These are phyloP conservation scores for Drepana falcataria DNA, from an alignment of 2,888 invertebrate species.

Conservation along the genomic window DNA sequence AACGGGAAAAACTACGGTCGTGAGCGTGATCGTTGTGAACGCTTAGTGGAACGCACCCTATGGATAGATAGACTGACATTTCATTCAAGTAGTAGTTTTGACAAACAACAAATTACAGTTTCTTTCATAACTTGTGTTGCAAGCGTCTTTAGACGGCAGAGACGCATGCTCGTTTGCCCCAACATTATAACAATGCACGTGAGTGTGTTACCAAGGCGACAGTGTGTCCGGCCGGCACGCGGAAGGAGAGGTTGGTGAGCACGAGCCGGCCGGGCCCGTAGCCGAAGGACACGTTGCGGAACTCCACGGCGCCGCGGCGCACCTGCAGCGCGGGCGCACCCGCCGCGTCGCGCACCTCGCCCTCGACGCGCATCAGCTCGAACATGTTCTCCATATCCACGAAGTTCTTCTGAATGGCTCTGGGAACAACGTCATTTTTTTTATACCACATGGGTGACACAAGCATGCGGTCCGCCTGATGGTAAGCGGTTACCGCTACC, in stretches of 20 bases:
- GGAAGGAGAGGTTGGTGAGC: conserved; percentile 87
- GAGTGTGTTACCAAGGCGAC: conserved; percentile 82
- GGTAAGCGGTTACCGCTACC: too few relatives aligned
- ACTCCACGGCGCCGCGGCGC: conserved; percentile 88
- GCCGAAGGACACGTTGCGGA: conserved; percentile 92
- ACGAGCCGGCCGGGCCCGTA: conserved; percentile 89
- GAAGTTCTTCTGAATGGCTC: conserved; percentile 97
- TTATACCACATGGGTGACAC: neutral
- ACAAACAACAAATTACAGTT: too few relatives aligned
- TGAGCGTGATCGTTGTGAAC: too few relatives aligned
- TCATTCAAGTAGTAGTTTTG: too few relatives aligned
- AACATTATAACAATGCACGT: neutral
- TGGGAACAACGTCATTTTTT: conserved; percentile 37
- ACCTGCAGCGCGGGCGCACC: conserved; percentile 86
- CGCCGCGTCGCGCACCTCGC: conserved; percentile 91
- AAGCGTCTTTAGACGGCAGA: too few relatives aligned
- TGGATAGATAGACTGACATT: too few relatives aligned
- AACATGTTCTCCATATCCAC: conserved; percentile 99
- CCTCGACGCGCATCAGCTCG: conserved; percentile 91
- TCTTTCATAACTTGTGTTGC: too few relatives aligned
- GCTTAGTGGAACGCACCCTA: too few relatives aligned
- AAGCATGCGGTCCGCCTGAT: neutral
- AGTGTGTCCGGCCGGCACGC: conserved; percentile 90
- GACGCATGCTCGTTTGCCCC: too few relatives aligned
- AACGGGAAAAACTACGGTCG: too few relatives aligned